These are phyloP conservation scores for Dendroctonus valens DNA, from an alignment of 1,140 invertebrate genomes.

Conservation along the genomic window DNA sequence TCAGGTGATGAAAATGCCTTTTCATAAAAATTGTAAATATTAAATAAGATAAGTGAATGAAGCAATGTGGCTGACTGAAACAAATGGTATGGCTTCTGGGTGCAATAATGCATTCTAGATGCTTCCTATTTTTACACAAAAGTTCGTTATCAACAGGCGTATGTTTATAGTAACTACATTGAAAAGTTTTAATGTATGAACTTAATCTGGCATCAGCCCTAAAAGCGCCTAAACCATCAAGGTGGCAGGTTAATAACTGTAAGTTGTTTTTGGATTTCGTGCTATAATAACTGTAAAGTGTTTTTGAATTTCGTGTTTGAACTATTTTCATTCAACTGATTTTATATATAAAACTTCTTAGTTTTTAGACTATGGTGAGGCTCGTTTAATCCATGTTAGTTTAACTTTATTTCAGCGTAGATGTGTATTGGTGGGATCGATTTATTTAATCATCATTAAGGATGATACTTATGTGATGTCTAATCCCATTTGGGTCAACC, in stretches of 20 bases:
- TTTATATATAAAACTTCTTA: slow-evolving; percentile 2
- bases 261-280: background rate
- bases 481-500: slow-evolving; percentile 8
- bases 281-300: background rate
- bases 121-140: slow-evolving; percentile 27
- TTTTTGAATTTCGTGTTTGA: background rate
- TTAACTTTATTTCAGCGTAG: slow-evolving; percentile 26
- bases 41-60: slow-evolving; percentile 39
- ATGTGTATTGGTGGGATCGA: slow-evolving; percentile 23
- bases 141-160: background rate
- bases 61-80: slow-evolving; percentile 37
- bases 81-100: slow-evolving; percentile 32
- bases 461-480: slow-evolving; percentile 38
- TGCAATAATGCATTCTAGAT: slow-evolving; percentile 25
- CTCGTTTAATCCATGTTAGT: slow-evolving; percentile 36
- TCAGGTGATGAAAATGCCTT: slow-evolving; percentile 49
- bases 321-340: background rate
- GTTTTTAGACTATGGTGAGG: slow-evolving; percentile 19
- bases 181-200: too few species aligned
- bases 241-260: background rate
- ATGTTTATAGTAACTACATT: too few species aligned
- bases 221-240: too few species aligned
- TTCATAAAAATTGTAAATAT: slow-evolving; percentile 42
- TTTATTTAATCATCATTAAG: slow-evolving; percentile 30
- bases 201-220: too few species aligned